Base-by-base conservation (phyloP, 2,888 invertebrate genomes). In the Sarcophaga subvicina region DNA sequence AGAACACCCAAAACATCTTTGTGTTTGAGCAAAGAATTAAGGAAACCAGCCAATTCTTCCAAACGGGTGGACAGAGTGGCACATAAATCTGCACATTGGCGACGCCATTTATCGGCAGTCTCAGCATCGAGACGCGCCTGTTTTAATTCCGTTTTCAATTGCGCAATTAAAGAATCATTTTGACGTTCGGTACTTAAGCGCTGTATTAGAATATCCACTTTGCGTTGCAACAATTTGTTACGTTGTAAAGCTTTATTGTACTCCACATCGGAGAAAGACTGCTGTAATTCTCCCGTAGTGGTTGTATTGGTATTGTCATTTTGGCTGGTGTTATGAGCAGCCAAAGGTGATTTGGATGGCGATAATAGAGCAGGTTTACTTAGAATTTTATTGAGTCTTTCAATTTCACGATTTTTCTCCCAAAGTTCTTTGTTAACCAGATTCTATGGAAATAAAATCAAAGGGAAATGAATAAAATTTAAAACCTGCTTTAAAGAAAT, bases 1-100 rank as follows among this genome's bases (percentile, higher is more conserved):
- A 95, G 89, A 64, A 94, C 93, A 22, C 94, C 94, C 11, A 95
- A 89, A n/a, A 95, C 93, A 70, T 94, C 94, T 89, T 95, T 95
- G 85, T 95, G 94, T 88, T 94, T 94, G 1, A 95, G 92, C 71
- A 96, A 91, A 0, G 95, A 94, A 88, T 95, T 95, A 12, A 96
- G 92, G 90, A 96, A 96, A 17, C 94, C 93, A 0, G 95, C 95
- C 66, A 96, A 91, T 90, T 96, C 95, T 88, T 95, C 95, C 5
- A 96, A 90, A 0, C 95, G 94, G 49, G 92, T 93, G 25, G 95
- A 94, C 10, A 96, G 91, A 64, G 95, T 91, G 2, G 89, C 84
- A 88, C 93, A 94, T 2, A 93, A 91, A 77, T 93, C 92, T 0
- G 91, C 90, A 80, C 93, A 93, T 80, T 93, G 92, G 5, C 89